These are phyloP conservation scores for Rachycentron canadum DNA, from an alignment of 2,797 vertebrate species.

Conservation along the genomic window DNA sequence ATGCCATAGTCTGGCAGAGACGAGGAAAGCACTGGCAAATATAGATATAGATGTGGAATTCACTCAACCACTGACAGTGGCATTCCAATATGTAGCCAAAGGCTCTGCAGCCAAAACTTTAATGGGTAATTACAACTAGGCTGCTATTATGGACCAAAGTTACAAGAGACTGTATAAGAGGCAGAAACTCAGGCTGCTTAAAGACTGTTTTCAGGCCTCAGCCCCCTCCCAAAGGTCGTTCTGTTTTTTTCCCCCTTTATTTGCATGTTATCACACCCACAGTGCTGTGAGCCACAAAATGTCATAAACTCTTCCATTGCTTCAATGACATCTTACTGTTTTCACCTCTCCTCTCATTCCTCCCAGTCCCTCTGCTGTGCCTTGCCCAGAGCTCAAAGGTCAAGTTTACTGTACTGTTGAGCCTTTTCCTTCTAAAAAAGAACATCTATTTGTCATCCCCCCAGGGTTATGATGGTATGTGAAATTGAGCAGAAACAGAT, in stretches of 20 bases:
- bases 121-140: constrained; percentile 70
- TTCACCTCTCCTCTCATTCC: constrained; percentile 44
- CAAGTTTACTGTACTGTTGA: constrained; percentile 19
- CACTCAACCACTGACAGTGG: constrained; percentile 55
- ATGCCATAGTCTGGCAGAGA: constrained; percentile 39
- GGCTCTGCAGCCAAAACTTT: constrained; percentile 49
- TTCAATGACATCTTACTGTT: constrained; percentile 49
- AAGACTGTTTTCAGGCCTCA: constrained; percentile 33
- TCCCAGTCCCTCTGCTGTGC: constrained; percentile 31
- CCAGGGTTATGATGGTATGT: constrained; percentile 37
- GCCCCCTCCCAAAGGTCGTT: constrained; percentile 14
- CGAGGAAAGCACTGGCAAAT: constrained; percentile 51
- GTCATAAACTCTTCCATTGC: constrained; percentile 57
- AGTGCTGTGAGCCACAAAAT: constrained; percentile 37
- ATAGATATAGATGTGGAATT: constrained; percentile 65
- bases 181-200: constrained; percentile 31
- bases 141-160: constrained; percentile 57
- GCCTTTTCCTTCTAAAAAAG: constrained; percentile 5
- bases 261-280: constrained; percentile 49
- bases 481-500: constrained; percentile 56
- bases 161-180: constrained; percentile 47
- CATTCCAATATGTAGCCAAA: constrained; percentile 57
- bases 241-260: constrained; percentile 36
- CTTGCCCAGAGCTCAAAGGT: constrained; percentile 42
- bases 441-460: constrained; percentile 22